These are phyloP conservation scores for Pelvicachromis taeniatus DNA, from an alignment of 2,113 vertebrate species.

Conservation along the genomic window DNA sequence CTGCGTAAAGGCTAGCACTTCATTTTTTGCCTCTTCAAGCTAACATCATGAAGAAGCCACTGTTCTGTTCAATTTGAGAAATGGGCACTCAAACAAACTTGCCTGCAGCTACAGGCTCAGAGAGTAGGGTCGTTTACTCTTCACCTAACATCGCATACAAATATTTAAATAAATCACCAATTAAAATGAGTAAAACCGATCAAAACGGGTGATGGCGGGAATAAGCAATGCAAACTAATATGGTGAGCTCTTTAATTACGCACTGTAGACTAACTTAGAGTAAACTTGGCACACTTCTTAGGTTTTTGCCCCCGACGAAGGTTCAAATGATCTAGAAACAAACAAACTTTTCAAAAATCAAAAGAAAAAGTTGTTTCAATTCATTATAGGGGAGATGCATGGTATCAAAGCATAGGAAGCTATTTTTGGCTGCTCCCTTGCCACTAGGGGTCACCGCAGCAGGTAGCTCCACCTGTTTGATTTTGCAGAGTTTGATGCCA, in stretches of 20 bases:
- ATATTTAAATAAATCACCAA: neutral
- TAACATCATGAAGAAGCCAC: neutral
- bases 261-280: neutral
- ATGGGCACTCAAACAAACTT: slow-evolving; percentile 16
- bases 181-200: neutral
- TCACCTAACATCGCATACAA: accelerated
- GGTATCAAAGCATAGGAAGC: neutral
- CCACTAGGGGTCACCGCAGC: neutral
- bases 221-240: neutral
- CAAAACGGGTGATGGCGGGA: neutral
- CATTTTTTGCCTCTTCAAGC: neutral
- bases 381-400: neutral
- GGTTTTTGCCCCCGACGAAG: neutral
- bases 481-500: neutral
- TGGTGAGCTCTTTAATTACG: neutral
- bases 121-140: neutral
- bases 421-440: neutral
- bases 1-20: slow-evolving; percentile 1
- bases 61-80: slow-evolving; percentile 2
- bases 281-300: neutral
- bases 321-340: neutral
- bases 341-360: neutral
- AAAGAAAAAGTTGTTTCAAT: neutral
- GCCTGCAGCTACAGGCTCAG: neutral
- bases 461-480: neutral